Evolutionary conservation across 92 coral and sea anemone species (phyloP).

Genomic region (Porites cylindrica): DNA sequence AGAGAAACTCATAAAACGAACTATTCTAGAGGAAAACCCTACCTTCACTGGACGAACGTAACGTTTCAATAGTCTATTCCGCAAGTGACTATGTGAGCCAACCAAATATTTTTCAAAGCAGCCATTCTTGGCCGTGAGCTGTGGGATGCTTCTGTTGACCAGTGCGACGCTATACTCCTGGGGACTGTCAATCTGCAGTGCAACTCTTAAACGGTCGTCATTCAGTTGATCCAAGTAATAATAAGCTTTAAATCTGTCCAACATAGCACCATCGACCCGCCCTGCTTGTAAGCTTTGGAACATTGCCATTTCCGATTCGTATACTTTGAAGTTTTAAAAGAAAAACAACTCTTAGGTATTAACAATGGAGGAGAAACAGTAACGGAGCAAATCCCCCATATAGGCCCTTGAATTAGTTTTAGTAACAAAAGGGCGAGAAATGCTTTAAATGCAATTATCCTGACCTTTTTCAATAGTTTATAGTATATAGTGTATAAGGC

Average conservation of each 20-base stretch:
- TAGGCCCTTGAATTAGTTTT: no score
- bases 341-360: no score
- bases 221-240: conserved; percentile 61
- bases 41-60: conserved; percentile 84
- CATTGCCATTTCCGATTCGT: conserved; percentile 53
- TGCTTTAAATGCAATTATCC: no score
- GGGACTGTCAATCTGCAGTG: conserved; percentile 41
- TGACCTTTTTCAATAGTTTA: no score
- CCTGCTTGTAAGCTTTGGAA: conserved; percentile 59
- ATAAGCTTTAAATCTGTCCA: conserved; percentile 81
- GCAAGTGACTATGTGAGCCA: conserved; percentile 46
- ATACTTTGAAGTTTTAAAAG: conserved; percentile 31
- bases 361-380: neutral
- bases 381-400: neutral
- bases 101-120: conserved; percentile 66
- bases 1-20: no score
- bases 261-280: conserved; percentile 57
- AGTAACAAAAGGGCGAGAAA: no score
- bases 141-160: conserved; percentile 45
- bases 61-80: conserved; percentile 64
- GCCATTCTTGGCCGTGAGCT: conserved; percentile 52
- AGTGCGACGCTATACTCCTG: conserved; percentile 63
- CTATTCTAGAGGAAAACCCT: neutral
- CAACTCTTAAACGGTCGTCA: conserved; percentile 63
- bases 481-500: no score